phyloP scores from a whole-genome alignment of 2,797 vertebrate genomes.

The Alosa sapidissima region DNA sequence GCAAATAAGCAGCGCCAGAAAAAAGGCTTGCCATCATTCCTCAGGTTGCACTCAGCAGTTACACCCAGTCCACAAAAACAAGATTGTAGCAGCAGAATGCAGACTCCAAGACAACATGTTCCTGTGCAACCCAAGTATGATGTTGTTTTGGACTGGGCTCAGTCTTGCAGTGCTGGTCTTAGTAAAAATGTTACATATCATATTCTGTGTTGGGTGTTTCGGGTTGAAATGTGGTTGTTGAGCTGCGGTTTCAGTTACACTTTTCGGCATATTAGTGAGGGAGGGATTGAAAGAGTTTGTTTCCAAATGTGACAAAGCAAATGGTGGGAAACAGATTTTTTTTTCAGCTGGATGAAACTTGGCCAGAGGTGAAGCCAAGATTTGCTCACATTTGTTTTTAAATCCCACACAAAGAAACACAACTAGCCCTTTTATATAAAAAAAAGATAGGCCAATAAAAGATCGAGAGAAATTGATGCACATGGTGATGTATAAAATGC shows the following conservation, averaged over 20 bases:
- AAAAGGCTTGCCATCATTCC: background rate
- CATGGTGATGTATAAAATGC: background rate
- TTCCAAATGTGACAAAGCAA: background rate
- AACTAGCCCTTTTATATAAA: background rate
- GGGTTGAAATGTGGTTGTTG: background rate
- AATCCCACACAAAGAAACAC: background rate
- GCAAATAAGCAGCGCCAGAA: background rate
- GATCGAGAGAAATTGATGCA: background rate
- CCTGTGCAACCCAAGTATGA: background rate
- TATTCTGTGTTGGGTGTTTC: background rate
- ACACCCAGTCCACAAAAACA: slow-evolving; percentile 11
- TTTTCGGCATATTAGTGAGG: background rate
- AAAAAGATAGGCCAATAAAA: background rate
- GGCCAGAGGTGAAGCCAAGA: slow-evolving; percentile 4
- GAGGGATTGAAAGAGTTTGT: background rate
- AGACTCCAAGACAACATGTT: slow-evolving; percentile 13
- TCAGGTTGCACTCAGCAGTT: background rate
- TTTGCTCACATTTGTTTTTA: background rate
- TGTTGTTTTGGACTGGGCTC: background rate
- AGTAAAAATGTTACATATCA: slow-evolving; percentile 17
- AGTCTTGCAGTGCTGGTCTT: background rate
- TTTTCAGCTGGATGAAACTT: background rate
- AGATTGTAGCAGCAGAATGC: background rate
- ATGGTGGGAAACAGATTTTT: background rate
- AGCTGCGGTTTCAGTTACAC: background rate